Evolutionary conservation across 37 sponge, comb jelly and placozoan species (phyloP), one percentile per base, ranked within the genome.

Genomic region (Beroe forskalii): DNA sequence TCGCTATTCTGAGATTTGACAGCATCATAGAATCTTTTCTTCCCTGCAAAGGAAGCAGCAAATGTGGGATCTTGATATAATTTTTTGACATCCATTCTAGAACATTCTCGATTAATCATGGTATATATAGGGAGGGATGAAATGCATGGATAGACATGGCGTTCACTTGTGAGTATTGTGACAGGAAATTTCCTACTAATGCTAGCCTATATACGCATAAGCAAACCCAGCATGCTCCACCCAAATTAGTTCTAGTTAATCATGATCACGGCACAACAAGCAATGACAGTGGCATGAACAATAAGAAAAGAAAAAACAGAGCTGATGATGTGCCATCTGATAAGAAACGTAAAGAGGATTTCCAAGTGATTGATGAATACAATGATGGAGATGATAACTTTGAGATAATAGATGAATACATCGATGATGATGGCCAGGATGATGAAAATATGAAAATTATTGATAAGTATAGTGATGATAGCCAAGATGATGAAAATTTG

Each of bases 371-470:
- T 17, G 55, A 48, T 48, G 55, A 48, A 12, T 48, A 48, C 55
- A 48, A 48, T 12, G 55, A 48, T 48, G 55, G 55, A 17, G 55
- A 48, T 48, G 55, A 48, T 48, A 12, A 48, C 12, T 6, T 48
- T 48, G 55, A 6, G 6, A 12, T 48, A 17, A 12, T 48, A 17
- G 55, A 48, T 48, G 55, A 48, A 12, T 48, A 48, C 12, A 48
- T 6, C 12, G 55, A 48, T 48, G 55, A 63, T 3, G 60, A 55
- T 55, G 60, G 60, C 9, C 66, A 63, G 17, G 66, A 22, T 63
- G 66, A 63, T 27, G 66, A 63, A 28, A 63, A 63, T 63, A 3
- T 63, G 25, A 63, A 63, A 23, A 63, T 63, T 63, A n/a, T 63
- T 27, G 66, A 63, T 63, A 63, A 27, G 4, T 63, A 28, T 23